Base-by-base conservation (phyloP, 2,797 vertebrate species). In the Halcyon chelicuti region DNA sequence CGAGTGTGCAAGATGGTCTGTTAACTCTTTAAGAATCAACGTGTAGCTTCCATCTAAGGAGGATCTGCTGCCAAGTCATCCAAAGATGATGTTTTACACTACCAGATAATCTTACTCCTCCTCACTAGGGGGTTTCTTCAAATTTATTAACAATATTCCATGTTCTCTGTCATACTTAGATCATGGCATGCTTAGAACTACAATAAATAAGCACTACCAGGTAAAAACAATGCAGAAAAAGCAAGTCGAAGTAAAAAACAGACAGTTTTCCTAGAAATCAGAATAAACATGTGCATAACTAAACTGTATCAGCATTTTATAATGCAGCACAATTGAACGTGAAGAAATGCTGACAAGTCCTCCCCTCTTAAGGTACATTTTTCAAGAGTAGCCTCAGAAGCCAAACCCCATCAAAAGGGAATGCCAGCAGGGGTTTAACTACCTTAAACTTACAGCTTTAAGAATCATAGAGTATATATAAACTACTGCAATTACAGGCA, bases 1-100 rank as follows among this genome's bases (percentile, higher is more conserved):
- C 10, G 5, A 78, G 52, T 7, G 54, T 66, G 47, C 87, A 94
- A 73, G 72, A 70, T 75, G 85, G 82, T 75, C 76, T 55, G 28
- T 94, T 95, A 94, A 96, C 85, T 71, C 90, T 39, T 37, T 7
- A 33, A 78, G 58, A 88, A 44, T 73, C 95, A 88, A 46, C 73
- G 58, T 1, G 0, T 14, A 3, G 0, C 57, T 81, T n/a, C 76
- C 23, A 77, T 23, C 81, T 9, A 63, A 78, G 28, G 22, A 83
- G 61, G 57, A 65, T 66, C 72, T 78, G n/a, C 54, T 47, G 15
- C 65, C 4, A 2, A 55, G 46, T 37, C 46, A 65, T 9, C 49
- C 68, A 4, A 13, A 68, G 46, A 57, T 17, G 12, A 57, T 31
- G 21, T n/a, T 73, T 84, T 60, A 35, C 33, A 44, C 7, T 19